Evolutionary conservation across 2,888 invertebrate species (phyloP), one percentile per base, ranked within the genome.

Genomic region (Ctenicera cuprea): DNA sequence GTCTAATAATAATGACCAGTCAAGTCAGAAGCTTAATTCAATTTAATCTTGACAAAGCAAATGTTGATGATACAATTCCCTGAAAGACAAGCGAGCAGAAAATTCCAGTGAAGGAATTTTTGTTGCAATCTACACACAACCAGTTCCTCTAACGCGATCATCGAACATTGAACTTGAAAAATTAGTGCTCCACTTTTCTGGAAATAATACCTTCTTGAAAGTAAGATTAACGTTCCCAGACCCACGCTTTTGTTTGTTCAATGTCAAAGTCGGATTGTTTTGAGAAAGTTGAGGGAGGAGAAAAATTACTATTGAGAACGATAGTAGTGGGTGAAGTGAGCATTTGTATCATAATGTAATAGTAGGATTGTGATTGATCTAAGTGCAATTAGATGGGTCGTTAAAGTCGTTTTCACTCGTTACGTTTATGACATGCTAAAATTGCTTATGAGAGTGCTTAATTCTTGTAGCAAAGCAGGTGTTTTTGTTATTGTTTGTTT

Each of bases 101-200:
- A 62, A 62, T 62, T 62, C 62, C 62, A 59, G 11, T 20, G 0
- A 59, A 59, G 20, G 59, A 59, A 59, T 59, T 59, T 59, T 59
- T 59, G 37, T 59, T 59, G 59, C 20, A 59, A 59, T 59, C 30
- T 9, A 5, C 33, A 33, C 33, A 30, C 59, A 59, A 59, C 59
- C 59, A 59, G 59, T 59, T 59, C 59, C 37, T 37, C 50, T 50
- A 20, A 22, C 33, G 61, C 61, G 38, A 22, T 20, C 41, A 26
- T 54, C 62, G 73, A 63, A 68, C 68, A 54, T 68, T 68, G 63
- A 73, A 68, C 73, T 68, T 73, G 73, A 69, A 73, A 72, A 67
- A 62, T 62, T 64, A 14, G 70, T 50, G 73, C 38, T 69, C 73
- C 41, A 73, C 73, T 73, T 73, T 71, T 71, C 43, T 52, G 59